Conservation (phyloP, 2,888 invertebrate species). For the Drosophila stalkeri region DNA sequence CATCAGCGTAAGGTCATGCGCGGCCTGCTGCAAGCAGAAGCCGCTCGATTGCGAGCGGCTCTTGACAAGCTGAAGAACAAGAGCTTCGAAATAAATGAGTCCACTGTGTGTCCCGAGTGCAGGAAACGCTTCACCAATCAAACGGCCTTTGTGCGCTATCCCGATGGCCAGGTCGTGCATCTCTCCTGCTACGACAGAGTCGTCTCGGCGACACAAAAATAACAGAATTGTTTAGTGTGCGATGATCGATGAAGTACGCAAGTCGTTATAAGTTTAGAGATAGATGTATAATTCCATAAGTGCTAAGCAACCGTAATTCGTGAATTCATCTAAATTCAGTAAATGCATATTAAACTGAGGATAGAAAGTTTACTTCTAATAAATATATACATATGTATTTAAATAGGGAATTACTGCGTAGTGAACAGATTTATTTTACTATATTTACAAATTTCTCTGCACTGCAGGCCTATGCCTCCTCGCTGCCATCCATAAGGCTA, state of each 20-base stretch:
- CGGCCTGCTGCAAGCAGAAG: slow-evolving; percentile 93
- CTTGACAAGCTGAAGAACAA: slow-evolving; percentile 93
- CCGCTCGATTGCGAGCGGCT: slow-evolving; percentile 92
- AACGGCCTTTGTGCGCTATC: slow-evolving; percentile 96
- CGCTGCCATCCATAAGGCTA: slow-evolving; percentile 83
- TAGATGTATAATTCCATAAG: slow-evolving; percentile 1
- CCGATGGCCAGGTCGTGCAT: slow-evolving; percentile 96
- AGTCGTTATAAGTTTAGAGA: background rate
- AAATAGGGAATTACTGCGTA: slow-evolving; percentile 14
- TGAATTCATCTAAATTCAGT: background rate
- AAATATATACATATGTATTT: slow-evolving; percentile 12
- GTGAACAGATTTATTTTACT: slow-evolving; percentile 60
- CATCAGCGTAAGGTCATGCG: slow-evolving; percentile 92
- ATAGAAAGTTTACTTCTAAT: background rate
- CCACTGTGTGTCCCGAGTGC: slow-evolving; percentile 95
- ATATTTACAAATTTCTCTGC: slow-evolving; percentile 63
- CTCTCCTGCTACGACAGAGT: slow-evolving; percentile 91
- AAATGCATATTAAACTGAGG: background rate
- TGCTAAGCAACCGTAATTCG: slow-evolving; percentile 4
- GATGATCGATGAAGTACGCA: slow-evolving; percentile 29
- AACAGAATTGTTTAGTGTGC: slow-evolving; percentile 22
- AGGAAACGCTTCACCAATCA: slow-evolving; percentile 97
- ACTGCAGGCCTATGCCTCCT: slow-evolving; percentile 74
- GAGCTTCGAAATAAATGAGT: slow-evolving; percentile 93
- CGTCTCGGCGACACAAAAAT: slow-evolving; percentile 42